Conservation (phyloP, 2,113 vertebrate species). For the Nesospiza acunhae region DNA sequence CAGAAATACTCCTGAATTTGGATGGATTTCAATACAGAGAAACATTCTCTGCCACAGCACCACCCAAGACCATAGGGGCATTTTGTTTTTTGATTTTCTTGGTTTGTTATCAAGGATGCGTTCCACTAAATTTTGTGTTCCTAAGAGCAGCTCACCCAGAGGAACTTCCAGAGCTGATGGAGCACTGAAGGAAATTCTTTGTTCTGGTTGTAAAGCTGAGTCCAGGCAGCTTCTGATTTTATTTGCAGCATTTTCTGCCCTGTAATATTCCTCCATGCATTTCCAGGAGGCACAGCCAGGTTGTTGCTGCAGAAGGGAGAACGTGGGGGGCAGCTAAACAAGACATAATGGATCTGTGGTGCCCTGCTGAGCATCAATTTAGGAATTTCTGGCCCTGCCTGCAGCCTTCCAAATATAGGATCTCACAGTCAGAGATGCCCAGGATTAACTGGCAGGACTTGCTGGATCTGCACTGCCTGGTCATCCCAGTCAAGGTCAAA, state of each 20-base stretch:
- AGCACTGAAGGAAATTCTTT: not conserved
- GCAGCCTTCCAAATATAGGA: conserved; percentile 3
- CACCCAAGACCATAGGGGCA: rapidly evolving
- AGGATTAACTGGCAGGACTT: conserved; percentile 24
- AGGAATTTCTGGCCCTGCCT: not conserved
- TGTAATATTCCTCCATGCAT: not conserved
- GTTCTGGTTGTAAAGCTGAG: not conserved
- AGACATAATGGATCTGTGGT: not conserved
- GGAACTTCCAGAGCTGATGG: not conserved
- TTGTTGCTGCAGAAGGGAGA: conserved; percentile 8
- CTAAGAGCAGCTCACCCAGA: not conserved
- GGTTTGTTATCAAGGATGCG: not conserved
- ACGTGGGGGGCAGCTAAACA: not conserved
- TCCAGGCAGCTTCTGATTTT: not conserved
- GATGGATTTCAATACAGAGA: not conserved
- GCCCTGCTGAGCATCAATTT: not conserved
- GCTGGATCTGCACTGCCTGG: not conserved
- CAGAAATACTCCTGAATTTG: not conserved
- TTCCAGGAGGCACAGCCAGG: not conserved
- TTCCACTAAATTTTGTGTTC: not conserved
- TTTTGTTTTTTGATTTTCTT: not conserved
- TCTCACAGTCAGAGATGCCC: not conserved
- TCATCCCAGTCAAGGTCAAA: not conserved
- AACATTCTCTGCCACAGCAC: not conserved
- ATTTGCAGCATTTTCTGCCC: not conserved